A percentile compares a stretch with the other conserved stretches of the same genome.
phyloP scores from a whole-genome alignment of 2,888 invertebrate genomes.

The Psococerastis gibbosa region DNA sequence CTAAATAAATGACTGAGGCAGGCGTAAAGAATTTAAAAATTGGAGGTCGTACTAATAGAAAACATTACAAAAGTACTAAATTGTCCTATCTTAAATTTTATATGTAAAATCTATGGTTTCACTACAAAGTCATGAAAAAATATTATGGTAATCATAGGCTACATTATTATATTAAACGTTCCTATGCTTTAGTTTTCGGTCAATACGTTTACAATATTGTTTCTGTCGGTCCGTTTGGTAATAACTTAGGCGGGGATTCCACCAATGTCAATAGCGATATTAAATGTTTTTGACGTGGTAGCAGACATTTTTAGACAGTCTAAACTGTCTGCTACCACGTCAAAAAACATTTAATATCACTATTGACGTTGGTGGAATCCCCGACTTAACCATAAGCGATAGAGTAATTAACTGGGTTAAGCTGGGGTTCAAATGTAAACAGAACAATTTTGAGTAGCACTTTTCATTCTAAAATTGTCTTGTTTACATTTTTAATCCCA shows the following conservation, averaged over 20 bases:
- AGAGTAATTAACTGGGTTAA: too few species aligned
- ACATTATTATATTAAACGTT: not conserved
- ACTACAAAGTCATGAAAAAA: slow-evolving; percentile 11
- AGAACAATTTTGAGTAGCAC: too few species aligned
- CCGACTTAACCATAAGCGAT: too few species aligned
- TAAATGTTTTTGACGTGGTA: too few species aligned
- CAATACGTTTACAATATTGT: not conserved
- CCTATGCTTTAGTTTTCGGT: not conserved
- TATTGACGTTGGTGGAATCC: too few species aligned
- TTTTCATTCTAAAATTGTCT: too few species aligned
- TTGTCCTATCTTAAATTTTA: not conserved
- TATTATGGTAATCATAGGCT: slow-evolving; percentile 1
- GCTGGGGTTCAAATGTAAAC: too few species aligned
- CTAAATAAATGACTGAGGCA: not conserved
- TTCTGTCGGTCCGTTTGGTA: not conserved
- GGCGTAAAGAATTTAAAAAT: not conserved
- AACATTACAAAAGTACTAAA: slow-evolving; percentile 10
- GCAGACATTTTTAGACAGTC: too few species aligned
- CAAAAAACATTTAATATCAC: too few species aligned
- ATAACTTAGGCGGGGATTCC: too few species aligned
- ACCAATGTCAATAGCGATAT: not conserved
- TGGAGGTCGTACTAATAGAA: slow-evolving; percentile 6
- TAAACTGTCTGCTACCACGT: too few species aligned
- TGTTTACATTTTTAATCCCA: too few species aligned
- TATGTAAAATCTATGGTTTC: slow-evolving; percentile 6